Percentiles rank a stretch among this genome's conserved stretches.
These are phyloP conservation scores for Mactromeris polynyma DNA, from an alignment of 2,888 invertebrate species.

Conservation along the genomic window DNA sequence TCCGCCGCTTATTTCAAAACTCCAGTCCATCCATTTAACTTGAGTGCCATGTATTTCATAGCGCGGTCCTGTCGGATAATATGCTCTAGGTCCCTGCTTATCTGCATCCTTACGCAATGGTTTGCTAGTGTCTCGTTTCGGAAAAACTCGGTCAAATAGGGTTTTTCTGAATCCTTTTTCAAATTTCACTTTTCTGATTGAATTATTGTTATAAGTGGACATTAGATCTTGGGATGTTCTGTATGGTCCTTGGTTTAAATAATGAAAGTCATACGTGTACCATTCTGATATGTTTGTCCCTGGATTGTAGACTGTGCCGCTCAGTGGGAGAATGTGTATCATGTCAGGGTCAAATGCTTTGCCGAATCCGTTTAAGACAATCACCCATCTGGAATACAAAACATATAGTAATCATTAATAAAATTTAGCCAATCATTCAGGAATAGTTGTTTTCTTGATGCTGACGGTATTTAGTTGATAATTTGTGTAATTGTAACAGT, in stretches of 20 bases:
- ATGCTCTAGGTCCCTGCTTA: conserved; percentile 71
- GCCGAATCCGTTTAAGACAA: conserved; percentile 50
- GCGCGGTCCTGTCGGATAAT: conserved; percentile 74
- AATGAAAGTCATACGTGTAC: conserved; percentile 73
- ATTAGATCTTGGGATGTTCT: conserved; percentile 59
- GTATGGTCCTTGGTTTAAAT: conserved; percentile 76
- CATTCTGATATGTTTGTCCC: conserved; percentile 70
- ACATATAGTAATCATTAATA: no score
- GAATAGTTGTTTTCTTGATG: no score
- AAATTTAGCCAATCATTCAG: no score
- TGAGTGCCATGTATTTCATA: conserved; percentile 74
- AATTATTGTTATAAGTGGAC: conserved; percentile 61
- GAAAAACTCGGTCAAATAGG: conserved; percentile 63
- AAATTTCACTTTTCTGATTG: conserved; percentile 66
- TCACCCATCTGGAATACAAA: conserved; percentile 47
- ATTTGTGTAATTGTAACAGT: no score
- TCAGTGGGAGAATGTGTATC: conserved; percentile 71
- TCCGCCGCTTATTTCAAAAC: conserved; percentile 73
- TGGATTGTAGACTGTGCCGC: conserved; percentile 70
- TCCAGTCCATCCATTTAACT: conserved; percentile 79
- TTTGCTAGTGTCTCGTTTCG: conserved; percentile 57
- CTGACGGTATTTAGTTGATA: no score
- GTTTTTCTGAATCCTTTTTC: conserved; percentile 66
- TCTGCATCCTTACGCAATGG: conserved; percentile 65
- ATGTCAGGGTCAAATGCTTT: conserved; percentile 62